Percentiles rank a stretch among this genome's conserved stretches.
Conservation (phyloP, 37 sponge, comb jelly and placozoan genomes). For the Cladorhizidae sp. region DNA sequence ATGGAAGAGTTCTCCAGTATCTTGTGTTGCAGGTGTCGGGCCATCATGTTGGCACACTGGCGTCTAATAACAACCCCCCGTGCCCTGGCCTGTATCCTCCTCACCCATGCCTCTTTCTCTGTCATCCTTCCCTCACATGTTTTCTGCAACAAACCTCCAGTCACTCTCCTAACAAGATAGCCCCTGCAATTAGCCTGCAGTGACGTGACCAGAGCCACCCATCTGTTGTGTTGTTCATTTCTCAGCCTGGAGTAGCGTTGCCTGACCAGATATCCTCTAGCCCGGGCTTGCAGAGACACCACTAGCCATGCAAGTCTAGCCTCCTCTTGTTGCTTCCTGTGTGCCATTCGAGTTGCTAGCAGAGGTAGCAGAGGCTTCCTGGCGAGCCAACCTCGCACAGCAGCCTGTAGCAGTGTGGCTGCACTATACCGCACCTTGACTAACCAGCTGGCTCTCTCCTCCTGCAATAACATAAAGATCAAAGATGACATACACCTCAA, state of each 20-base stretch:
- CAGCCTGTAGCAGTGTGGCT: constrained; percentile 4
- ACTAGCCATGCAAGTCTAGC: background rate
- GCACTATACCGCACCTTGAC: background rate
- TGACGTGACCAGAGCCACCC: background rate
- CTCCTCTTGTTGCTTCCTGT: background rate
- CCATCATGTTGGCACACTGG: background rate
- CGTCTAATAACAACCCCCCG: background rate
- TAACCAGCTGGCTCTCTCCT: background rate
- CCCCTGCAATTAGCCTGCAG: constrained; percentile 23
- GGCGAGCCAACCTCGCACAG: background rate
- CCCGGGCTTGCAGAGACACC: background rate
- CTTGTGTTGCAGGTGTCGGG: too few species aligned
- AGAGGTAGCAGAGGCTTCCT: background rate
- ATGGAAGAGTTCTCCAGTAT: too few species aligned
- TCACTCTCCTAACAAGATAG: background rate
- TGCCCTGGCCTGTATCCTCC: background rate
- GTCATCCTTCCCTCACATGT: background rate
- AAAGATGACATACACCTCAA: too few species aligned
- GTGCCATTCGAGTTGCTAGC: background rate
- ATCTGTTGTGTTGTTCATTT: background rate
- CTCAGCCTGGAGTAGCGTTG: background rate
- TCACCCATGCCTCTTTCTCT: background rate
- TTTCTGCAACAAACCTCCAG: background rate
- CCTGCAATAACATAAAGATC: too few species aligned
- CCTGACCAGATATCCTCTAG: background rate